These are phyloP conservation scores for Hippocampus abdominalis DNA, from an alignment of 2,113 vertebrate genomes.

Conservation along the genomic window DNA sequence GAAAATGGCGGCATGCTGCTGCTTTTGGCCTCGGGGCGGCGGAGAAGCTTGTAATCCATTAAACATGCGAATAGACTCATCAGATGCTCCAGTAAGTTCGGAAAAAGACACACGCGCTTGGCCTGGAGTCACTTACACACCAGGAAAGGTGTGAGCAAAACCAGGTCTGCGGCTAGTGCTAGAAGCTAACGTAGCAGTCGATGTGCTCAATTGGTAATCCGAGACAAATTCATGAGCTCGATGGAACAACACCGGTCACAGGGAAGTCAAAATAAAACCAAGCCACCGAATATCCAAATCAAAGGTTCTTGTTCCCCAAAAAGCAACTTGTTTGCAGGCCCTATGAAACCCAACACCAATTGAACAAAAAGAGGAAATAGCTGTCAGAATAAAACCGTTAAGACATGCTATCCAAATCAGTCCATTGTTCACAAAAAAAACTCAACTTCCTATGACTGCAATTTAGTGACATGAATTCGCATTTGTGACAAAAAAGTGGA, in stretches of 20 bases:
- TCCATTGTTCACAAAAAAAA: slow-evolving; percentile 6
- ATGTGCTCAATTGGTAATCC: no score
- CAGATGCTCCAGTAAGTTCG: slow-evolving; percentile 44
- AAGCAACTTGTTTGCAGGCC: no score
- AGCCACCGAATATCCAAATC: no score
- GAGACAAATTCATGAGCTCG: no score
- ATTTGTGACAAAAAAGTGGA: background rate
- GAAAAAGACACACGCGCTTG: slow-evolving; percentile 33
- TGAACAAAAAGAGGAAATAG: background rate
- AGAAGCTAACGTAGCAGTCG: no score
- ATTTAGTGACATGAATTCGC: no score
- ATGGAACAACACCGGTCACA: no score
- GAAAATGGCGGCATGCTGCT: slow-evolving; percentile 26
- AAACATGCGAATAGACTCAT: slow-evolving; percentile 48
- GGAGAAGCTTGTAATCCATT: slow-evolving; percentile 27
- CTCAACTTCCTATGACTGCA: no score
- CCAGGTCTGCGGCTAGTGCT: no score
- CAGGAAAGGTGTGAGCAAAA: no score
- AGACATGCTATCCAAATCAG: background rate
- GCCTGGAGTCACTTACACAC: slow-evolving; percentile 21
- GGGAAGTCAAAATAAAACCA: no score
- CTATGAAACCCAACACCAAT: background rate
- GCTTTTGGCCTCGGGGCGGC: slow-evolving; percentile 28
- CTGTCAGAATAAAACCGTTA: background rate
- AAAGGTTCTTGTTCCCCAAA: no score